Evolutionary conservation across 92 coral and sea anemone genomes (phyloP).

Genomic region (Siderastrea radians): DNA sequence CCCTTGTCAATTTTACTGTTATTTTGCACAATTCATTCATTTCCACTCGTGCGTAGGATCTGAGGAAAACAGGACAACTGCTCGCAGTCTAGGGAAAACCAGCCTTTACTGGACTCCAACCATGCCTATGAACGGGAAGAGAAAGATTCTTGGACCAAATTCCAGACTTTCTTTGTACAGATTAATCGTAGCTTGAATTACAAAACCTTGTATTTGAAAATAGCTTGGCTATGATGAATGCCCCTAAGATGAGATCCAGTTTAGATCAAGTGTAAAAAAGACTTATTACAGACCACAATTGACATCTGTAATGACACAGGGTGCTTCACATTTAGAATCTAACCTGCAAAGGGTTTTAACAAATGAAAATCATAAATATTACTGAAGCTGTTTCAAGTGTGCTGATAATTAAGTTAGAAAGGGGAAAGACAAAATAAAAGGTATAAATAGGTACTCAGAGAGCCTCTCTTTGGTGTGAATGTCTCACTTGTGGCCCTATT

Average conservation of each 20-base stretch:
- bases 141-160: slow-evolving; percentile 1
- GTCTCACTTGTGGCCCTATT: too few relatives aligned
- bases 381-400: too few relatives aligned
- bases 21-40: too few relatives aligned
- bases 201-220: slow-evolving; percentile 26
- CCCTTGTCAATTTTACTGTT: too few relatives aligned
- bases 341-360: slow-evolving; percentile 13
- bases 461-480: too few relatives aligned
- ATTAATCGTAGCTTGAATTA: slow-evolving; percentile 23
- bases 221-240: slow-evolving; percentile 32
- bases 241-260: not conserved
- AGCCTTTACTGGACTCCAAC: not conserved
- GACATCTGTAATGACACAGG: not conserved
- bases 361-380: too few relatives aligned
- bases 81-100: too few relatives aligned
- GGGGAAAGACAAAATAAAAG: too few relatives aligned
- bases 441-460: too few relatives aligned
- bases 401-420: too few relatives aligned
- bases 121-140: not conserved
- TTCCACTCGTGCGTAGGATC: too few relatives aligned
- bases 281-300: slow-evolving; percentile 17
- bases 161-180: not conserved
- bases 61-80: too few relatives aligned
- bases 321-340: slow-evolving; percentile 12
- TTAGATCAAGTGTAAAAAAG: slow-evolving; percentile 7